Percentiles rank a stretch among this genome's conserved stretches.
Conservation (phyloP, 2,888 invertebrate genomes). For the Oscheius onirici region DNA sequence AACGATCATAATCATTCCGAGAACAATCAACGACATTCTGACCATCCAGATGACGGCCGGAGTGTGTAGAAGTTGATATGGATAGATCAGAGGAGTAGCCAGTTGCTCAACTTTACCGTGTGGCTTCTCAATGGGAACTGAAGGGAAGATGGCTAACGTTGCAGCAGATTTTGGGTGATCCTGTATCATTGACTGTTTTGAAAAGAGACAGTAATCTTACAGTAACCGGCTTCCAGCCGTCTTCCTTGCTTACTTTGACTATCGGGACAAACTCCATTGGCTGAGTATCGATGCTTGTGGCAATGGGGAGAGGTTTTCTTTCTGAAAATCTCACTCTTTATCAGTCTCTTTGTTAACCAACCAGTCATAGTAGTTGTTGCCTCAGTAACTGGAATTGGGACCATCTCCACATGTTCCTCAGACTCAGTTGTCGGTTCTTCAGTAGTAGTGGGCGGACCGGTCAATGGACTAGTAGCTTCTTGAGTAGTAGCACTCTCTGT, state of each 20-base stretch:
- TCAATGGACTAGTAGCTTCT: constrained; percentile 2
- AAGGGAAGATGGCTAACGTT: constrained; percentile 19
- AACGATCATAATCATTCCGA: constrained; percentile 11
- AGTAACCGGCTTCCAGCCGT: constrained; percentile 15
- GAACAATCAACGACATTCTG: constrained; percentile 18
- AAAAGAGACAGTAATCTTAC: neutral
- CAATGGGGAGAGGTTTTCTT: constrained; percentile 2
- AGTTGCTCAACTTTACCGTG: constrained; percentile 24
- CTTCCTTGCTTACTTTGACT: neutral
- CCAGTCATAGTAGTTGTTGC: neutral
- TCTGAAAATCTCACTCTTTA: neutral
- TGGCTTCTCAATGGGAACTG: neutral
- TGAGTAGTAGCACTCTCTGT: neutral
- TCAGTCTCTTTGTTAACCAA: neutral
- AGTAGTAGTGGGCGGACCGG: neutral
- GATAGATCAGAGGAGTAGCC: constrained; percentile 28
- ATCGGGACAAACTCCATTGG: constrained; percentile 14
- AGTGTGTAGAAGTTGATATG: constrained; percentile 30
- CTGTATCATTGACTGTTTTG: neutral
- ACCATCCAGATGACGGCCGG: constrained; percentile 28
- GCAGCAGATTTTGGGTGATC: constrained; percentile 3
- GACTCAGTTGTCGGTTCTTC: neutral
- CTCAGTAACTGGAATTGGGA: neutral
- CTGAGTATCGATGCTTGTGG: neutral
- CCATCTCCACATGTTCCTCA: constrained; percentile 12